A percentile compares a stretch with the other conserved stretches of the same genome.
phyloP scores from a whole-genome alignment of 2,113 vertebrate genomes.

The Anthoscopus minutus region DNA sequence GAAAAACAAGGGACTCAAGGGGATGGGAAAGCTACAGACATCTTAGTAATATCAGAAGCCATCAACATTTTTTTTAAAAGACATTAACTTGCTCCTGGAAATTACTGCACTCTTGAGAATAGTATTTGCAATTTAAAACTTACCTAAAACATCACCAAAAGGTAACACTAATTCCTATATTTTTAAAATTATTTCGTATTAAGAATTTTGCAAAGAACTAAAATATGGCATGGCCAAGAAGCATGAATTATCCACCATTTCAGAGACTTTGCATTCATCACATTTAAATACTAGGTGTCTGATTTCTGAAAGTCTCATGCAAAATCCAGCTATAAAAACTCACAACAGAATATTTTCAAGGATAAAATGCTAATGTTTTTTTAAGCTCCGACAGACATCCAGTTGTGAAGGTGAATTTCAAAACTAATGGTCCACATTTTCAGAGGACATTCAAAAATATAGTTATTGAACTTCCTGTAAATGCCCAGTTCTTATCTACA shows the following conservation, averaged over 20 bases:
- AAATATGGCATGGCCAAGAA: constrained; percentile 19
- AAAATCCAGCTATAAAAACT: constrained; percentile 53
- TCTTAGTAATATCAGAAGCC: constrained; percentile 26
- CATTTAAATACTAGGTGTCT: constrained; percentile 35
- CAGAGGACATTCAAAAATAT: constrained; percentile 19
- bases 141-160: constrained; percentile 44
- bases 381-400: constrained; percentile 26
- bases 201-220: constrained; percentile 19
- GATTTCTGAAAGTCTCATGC: constrained; percentile 50
- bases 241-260: constrained; percentile 28
- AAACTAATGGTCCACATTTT: neutral
- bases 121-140: constrained; percentile 26
- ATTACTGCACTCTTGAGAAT: constrained; percentile 32
- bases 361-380: constrained; percentile 27
- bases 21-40: neutral
- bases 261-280: constrained; percentile 33
- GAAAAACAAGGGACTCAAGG: neutral
- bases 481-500: constrained; percentile 6
- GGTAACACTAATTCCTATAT: constrained; percentile 27
- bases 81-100: constrained; percentile 25
- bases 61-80: neutral
- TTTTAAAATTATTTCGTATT: neutral
- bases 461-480: constrained; percentile 1
- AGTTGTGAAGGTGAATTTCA: constrained; percentile 2
- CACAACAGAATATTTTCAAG: constrained; percentile 39